Percentiles rank a stretch among this genome's conserved stretches.
Evolutionary conservation across 2,888 invertebrate genomes (phyloP).

Genomic region (Eristalis tenax): DNA sequence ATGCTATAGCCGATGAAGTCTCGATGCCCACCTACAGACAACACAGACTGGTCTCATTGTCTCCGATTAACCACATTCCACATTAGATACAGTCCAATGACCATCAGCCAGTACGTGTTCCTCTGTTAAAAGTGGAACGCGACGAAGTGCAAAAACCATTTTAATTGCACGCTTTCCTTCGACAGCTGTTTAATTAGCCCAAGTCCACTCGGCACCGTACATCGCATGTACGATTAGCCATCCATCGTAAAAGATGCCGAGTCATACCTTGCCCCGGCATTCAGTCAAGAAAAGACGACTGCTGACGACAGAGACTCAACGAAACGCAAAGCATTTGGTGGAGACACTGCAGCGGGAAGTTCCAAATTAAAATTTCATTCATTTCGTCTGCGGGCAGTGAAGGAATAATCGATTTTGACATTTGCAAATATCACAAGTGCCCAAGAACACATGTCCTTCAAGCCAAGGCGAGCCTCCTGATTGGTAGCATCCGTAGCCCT

Average conservation of each 20-base stretch:
- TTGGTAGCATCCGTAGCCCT: constrained; percentile 70
- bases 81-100: neutral
- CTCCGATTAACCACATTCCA: constrained; percentile 4
- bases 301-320: constrained; percentile 24
- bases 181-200: constrained; percentile 81
- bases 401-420: constrained; percentile 69
- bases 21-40: neutral
- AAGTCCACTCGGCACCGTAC: constrained; percentile 66
- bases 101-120: neutral
- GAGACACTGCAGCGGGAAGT: neutral
- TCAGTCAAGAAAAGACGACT: neutral
- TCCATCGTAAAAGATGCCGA: constrained; percentile 3
- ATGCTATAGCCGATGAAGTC: neutral
- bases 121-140: constrained; percentile 19
- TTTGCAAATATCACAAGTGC: constrained; percentile 62
- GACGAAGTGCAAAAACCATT: constrained; percentile 43
- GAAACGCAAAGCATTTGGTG: constrained; percentile 43
- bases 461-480: constrained; percentile 42
- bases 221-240: no score
- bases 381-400: neutral
- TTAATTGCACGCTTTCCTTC: constrained; percentile 72
- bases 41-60: constrained; percentile 1
- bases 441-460: constrained; percentile 65
- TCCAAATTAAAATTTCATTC: constrained; percentile 34
- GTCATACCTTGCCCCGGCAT: neutral